Evolutionary conservation across 1,140 invertebrate genomes (phyloP).

Genomic region (Eupristina koningsbergeri): DNA sequence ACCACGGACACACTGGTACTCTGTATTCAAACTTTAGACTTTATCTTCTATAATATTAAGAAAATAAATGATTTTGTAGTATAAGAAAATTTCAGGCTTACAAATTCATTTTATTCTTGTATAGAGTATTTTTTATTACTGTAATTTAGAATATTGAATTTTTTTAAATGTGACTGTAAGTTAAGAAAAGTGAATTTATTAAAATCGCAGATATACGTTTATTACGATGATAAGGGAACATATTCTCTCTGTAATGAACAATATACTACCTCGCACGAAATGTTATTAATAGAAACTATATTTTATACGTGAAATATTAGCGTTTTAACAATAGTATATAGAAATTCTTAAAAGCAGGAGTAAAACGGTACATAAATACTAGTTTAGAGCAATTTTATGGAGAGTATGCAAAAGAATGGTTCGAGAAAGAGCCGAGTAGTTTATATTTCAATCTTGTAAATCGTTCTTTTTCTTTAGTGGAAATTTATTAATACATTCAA

Average conservation of each 20-base stretch:
- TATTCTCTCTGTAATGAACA: background rate
- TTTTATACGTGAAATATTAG: background rate
- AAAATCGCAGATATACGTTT: background rate
- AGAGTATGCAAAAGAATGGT: background rate
- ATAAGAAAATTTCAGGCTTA: background rate
- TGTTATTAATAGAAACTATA: background rate
- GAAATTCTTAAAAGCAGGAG: background rate
- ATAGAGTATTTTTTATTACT: background rate
- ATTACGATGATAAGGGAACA: background rate
- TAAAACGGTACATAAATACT: background rate
- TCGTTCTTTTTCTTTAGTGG: too few relatives aligned
- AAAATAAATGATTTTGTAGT: background rate
- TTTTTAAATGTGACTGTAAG: background rate
- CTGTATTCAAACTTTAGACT: background rate
- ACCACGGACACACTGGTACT: background rate
- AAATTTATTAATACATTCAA: background rate
- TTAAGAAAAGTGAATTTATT: background rate
- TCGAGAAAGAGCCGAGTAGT: background rate
- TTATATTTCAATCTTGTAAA: background rate
- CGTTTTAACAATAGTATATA: background rate
- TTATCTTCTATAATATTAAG: background rate
- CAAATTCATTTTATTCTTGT: background rate
- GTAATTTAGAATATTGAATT: conserved; percentile 17
- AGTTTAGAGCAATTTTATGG: background rate
- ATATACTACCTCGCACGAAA: background rate